Conservation (phyloP, 2,888 invertebrate genomes). For the Eristalis pertinax region DNA sequence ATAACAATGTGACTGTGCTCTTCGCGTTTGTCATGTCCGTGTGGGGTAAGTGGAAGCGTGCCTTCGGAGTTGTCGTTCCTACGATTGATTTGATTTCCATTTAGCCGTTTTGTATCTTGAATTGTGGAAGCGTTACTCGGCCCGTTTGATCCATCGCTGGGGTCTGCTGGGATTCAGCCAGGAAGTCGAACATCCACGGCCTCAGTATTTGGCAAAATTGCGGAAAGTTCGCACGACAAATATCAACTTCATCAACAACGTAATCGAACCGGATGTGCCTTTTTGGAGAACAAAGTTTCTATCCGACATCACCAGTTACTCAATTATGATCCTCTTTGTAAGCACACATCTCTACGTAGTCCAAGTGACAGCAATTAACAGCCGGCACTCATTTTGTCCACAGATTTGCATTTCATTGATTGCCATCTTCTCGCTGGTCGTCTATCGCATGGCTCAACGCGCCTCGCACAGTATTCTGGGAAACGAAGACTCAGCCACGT, state of each 20-base stretch:
- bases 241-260: slow-evolving; percentile 83
- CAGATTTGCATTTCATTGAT: slow-evolving; percentile 87
- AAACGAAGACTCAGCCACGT: slow-evolving; percentile 82
- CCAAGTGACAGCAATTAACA: not conserved
- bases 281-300: slow-evolving; percentile 90
- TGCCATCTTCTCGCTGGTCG: slow-evolving; percentile 89
- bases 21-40: slow-evolving; percentile 92
- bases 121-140: slow-evolving; percentile 91
- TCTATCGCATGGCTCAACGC: slow-evolving; percentile 88
- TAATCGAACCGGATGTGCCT: slow-evolving; percentile 87
- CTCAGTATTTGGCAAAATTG: slow-evolving; percentile 87
- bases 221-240: slow-evolving; percentile 83
- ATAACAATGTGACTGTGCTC: slow-evolving; percentile 89
- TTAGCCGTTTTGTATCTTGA: slow-evolving; percentile 88
- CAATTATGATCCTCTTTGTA: slow-evolving; percentile 83
- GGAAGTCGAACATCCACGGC: slow-evolving; percentile 89
- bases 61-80: accelerated
- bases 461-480: slow-evolving; percentile 84
- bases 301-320: slow-evolving; percentile 87
- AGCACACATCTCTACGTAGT: slow-evolving; percentile 49
- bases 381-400: not conserved
- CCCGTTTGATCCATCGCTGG: slow-evolving; percentile 91
- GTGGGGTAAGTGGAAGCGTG: slow-evolving; percentile 84
- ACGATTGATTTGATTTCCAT: slow-evolving; percentile 5
- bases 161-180: slow-evolving; percentile 89